Base-by-base conservation (phyloP, 2,888 invertebrate species). In the Myopa tessellatipennis region DNA sequence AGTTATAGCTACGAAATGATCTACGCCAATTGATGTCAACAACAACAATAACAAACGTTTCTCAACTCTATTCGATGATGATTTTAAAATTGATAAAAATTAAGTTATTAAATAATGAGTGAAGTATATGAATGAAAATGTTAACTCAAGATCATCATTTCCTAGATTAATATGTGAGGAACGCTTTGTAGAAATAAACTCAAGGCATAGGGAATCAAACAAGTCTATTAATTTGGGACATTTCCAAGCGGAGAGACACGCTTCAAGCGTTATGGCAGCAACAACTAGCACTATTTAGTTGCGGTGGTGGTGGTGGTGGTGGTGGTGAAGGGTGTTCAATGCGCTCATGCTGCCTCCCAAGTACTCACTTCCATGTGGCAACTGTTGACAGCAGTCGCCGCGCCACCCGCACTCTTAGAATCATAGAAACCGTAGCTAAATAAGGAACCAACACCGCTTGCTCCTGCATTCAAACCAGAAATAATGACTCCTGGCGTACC, bases 281-380 rank as follows among this genome's bases (percentile, higher is more conserved):
- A 12, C 40, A 65, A 26, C 71, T 38, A 71, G 45, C 12, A 61
- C 68, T 67, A 26, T 63, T 10, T 40, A 36, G 71, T 73, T 72
- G 71, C 26, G 45, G 45, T 45, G 6, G 45, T 40, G 40, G 40
- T 40, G 40, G 8, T 40, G 40, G 40, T 6, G 40, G 40, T 40
- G 40, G 40, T 45, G 10, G 26, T 26, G 26, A 26, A 26, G 26
- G 26, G 26, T 26, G 26, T 26, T 26, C 26, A 26, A 26, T 26
- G 26, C 26, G 26, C 26, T 26, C 26, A 26, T 26, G 26, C 26
- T 26, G 26, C 26, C 50, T 16, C 52, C 45, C 38, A 76, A n/a
- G 75, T 82, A 87, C 87, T 87, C 87, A 87, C 87, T 85, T 87
- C 87, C 82, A 85, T 80, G 81, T 86, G 85, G 82, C 85, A 87